These are phyloP conservation scores for Dendroctonus valens DNA, from an alignment of 1,140 invertebrate genomes.

Conservation along the genomic window DNA sequence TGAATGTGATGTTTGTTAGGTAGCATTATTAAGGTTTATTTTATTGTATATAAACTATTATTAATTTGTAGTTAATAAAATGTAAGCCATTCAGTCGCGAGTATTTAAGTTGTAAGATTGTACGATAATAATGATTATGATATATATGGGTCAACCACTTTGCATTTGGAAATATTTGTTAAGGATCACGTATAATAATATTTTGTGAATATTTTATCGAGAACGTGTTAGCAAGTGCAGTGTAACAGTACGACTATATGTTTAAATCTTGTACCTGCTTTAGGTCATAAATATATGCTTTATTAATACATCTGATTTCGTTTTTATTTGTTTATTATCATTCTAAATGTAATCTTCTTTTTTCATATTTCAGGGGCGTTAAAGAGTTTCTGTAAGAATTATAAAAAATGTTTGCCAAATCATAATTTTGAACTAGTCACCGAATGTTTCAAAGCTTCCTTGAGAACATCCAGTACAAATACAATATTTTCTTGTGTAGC, in stretches of 20 bases:
- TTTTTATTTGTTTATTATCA: slow-evolving; percentile 8
- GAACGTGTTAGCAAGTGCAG: slow-evolving; percentile 36
- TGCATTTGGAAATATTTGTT: slow-evolving; percentile 42
- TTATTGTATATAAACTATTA: slow-evolving; percentile 29
- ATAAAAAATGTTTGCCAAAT: no score
- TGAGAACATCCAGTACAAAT: slow-evolving; percentile 52
- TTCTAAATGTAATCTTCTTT: no score
- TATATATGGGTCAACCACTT: slow-evolving; percentile 33
- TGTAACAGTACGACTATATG: slow-evolving; percentile 44
- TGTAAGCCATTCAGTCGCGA: slow-evolving; percentile 10
- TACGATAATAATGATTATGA: slow-evolving; percentile 38
- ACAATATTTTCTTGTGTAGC: slow-evolving; percentile 60
- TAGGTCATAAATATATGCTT: slow-evolving; percentile 40
- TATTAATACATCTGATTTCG: slow-evolving; percentile 31
- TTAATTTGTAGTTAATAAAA: slow-evolving; percentile 14
- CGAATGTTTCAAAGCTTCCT: slow-evolving; percentile 47
- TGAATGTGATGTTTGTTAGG: slow-evolving; percentile 42
- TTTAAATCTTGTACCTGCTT: slow-evolving; percentile 39
- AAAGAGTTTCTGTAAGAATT: no score
- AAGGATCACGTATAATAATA: slow-evolving; percentile 23
- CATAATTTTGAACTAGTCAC: no score
- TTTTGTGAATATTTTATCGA: slow-evolving; percentile 31
- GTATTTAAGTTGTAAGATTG: slow-evolving; percentile 35
- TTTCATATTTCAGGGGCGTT: no score
- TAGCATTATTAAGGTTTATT: slow-evolving; percentile 14